Percentiles rank a stretch among this genome's conserved stretches.
Conservation (phyloP, 2,888 invertebrate genomes). For the Ptilodon capucinus region DNA sequence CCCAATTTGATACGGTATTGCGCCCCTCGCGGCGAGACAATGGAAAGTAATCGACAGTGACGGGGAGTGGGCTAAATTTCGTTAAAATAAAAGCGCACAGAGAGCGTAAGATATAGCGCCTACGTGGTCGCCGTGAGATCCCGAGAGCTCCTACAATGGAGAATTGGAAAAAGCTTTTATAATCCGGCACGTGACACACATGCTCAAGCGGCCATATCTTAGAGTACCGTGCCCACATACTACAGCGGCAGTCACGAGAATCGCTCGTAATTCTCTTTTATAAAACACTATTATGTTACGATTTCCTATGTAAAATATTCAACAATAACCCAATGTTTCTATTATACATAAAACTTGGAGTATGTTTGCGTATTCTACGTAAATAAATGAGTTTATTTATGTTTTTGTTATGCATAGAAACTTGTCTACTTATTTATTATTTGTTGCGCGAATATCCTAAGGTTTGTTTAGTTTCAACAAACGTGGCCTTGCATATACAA, state of each 20-base stretch:
- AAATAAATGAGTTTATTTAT: no score
- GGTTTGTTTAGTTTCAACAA: no score
- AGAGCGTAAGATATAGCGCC: conserved; percentile 79
- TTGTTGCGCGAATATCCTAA: no score
- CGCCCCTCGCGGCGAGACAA: conserved; percentile 65
- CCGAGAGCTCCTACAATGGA: conserved; percentile 73
- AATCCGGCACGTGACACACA: conserved; percentile 81
- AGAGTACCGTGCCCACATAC: conserved; percentile 43
- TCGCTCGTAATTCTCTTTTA: conserved; percentile 49
- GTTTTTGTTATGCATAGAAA: no score
- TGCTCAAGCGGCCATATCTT: conserved; percentile 63
- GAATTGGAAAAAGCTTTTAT: conserved; percentile 83
- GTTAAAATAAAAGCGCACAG: conserved; percentile 81
- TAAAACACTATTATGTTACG: conserved; percentile 45
- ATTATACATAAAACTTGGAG: conserved; percentile 5
- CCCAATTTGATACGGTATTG: conserved; percentile 76
- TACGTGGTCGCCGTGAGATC: conserved; percentile 78
- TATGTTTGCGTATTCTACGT: neutral
- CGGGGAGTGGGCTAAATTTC: conserved; percentile 77
- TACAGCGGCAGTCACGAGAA: conserved; percentile 26
- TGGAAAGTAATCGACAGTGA: conserved; percentile 79
- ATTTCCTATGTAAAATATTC: conserved; percentile 31
- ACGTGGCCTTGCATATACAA: no score
- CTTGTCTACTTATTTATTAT: no score
- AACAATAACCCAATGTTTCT: conserved; percentile 14